Evolutionary conservation across 2,888 invertebrate genomes (phyloP).

Genomic region (Anoncus sp.): DNA sequence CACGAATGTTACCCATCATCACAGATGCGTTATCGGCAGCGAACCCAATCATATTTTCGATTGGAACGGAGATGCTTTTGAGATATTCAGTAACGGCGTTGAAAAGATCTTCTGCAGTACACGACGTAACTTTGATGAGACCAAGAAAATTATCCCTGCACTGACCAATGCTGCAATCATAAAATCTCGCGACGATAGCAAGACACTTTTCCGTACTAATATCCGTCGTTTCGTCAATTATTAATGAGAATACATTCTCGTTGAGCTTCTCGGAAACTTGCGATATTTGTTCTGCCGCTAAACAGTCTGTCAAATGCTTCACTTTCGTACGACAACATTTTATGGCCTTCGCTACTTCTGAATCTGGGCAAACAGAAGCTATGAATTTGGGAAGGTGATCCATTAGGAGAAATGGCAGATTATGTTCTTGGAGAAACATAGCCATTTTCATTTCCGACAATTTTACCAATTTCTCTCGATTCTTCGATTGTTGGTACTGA

Average conservation of each 20-base stretch:
- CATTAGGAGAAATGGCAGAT: conserved; percentile 28
- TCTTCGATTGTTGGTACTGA: neutral
- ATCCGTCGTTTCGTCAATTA: conserved; percentile 71
- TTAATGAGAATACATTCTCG: conserved; percentile 62
- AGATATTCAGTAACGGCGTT: conserved; percentile 23
- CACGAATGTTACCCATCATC: conserved; percentile 51
- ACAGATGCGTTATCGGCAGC: conserved; percentile 54
- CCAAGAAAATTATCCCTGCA: conserved; percentile 41
- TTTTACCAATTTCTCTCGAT: conserved; percentile 8
- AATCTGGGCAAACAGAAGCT: conserved; percentile 21
- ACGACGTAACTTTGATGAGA: conserved; percentile 47
- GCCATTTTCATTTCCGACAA: conserved; percentile 6
- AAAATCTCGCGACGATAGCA: conserved; percentile 51
- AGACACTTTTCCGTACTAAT: conserved; percentile 59
- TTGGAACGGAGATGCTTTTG: conserved; percentile 17
- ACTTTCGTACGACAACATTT: conserved; percentile 38
- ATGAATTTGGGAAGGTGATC: conserved; percentile 31
- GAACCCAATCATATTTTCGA: conserved; percentile 48
- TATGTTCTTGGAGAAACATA: neutral
- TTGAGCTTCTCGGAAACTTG: conserved; percentile 50
- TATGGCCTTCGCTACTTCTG: conserved; percentile 18
- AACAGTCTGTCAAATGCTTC: conserved; percentile 52
- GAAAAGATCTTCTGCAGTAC: conserved; percentile 47
- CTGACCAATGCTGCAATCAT: conserved; percentile 14
- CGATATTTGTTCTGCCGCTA: conserved; percentile 52